Percentiles rank a stretch among this genome's conserved stretches.
Conservation (phyloP, 2,113 vertebrate genomes). For the Etia nguti region DNA sequence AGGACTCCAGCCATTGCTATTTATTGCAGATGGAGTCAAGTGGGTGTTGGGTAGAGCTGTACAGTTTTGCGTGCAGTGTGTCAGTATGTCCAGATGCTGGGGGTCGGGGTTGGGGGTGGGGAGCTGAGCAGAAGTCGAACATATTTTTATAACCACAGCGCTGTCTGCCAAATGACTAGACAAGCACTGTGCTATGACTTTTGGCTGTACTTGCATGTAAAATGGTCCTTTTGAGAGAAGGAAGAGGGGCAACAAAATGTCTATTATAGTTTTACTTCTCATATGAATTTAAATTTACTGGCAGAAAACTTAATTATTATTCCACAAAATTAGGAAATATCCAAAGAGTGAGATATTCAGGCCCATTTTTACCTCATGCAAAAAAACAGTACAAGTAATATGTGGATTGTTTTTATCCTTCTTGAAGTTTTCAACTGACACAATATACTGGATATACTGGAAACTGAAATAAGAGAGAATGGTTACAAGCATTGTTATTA, state of each 20-base stretch:
- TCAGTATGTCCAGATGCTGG: not conserved
- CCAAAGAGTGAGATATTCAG: not conserved
- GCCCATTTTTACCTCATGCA: not conserved
- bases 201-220: not conserved
- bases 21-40: slow-evolving; percentile 78
- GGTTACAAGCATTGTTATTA: not conserved
- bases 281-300: not conserved
- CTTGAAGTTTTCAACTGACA: not conserved
- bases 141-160: not conserved
- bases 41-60: slow-evolving; percentile 73
- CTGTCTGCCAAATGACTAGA: not conserved
- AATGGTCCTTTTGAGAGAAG: not conserved
- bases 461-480: not conserved
- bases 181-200: not conserved
- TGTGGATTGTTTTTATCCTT: not conserved
- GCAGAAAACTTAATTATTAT: not conserved
- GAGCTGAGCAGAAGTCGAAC: not conserved
- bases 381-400: not conserved
- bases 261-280: not conserved
- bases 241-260: not conserved
- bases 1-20: slow-evolving; percentile 77
- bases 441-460: not conserved
- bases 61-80: not conserved
- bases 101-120: not conserved
- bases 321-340: not conserved